Percentiles rank a stretch among this genome's conserved stretches.
phyloP scores from a whole-genome alignment of 2,888 invertebrate species.

The Drosophila mayaguana region DNA sequence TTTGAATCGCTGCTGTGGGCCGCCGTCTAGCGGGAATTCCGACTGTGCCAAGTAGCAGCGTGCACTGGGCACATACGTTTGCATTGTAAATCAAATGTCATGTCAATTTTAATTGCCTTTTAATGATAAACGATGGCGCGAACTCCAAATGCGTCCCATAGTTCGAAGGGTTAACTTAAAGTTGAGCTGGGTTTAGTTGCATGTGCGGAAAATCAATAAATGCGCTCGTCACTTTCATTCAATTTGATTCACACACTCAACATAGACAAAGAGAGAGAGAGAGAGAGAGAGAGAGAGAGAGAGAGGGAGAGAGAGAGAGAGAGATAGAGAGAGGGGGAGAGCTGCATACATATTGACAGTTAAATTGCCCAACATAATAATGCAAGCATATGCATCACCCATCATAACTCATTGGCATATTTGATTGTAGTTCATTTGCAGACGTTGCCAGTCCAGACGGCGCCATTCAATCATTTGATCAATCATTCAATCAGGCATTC shows the following conservation, averaged over 20 bases:
- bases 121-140: constrained; percentile 71
- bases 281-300: background rate
- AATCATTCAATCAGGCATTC: constrained; percentile 5
- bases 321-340: background rate
- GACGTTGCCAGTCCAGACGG: constrained; percentile 14
- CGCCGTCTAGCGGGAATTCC: constrained; percentile 18
- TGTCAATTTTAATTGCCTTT: constrained; percentile 77
- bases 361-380: constrained; percentile 47
- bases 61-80: constrained; percentile 21
- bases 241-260: constrained; percentile 34
- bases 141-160: constrained; percentile 17
- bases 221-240: constrained; percentile 62
- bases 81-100: constrained; percentile 73
- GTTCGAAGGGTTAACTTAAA: constrained; percentile 54
- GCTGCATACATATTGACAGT: constrained; percentile 23
- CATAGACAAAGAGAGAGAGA: background rate
- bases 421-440: constrained; percentile 58
- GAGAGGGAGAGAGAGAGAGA: background rate
- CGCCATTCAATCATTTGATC: constrained; percentile 4
- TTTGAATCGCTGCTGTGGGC: constrained; percentile 35
- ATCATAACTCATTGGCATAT: constrained; percentile 45
- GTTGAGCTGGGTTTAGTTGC: constrained; percentile 5
- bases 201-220: constrained; percentile 53
- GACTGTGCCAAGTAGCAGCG: constrained; percentile 19
- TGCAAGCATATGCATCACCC: constrained; percentile 20